Evolutionary conservation across 2,797 vertebrate species (phyloP).

Genomic region (Spinibarbus caldwelli): DNA sequence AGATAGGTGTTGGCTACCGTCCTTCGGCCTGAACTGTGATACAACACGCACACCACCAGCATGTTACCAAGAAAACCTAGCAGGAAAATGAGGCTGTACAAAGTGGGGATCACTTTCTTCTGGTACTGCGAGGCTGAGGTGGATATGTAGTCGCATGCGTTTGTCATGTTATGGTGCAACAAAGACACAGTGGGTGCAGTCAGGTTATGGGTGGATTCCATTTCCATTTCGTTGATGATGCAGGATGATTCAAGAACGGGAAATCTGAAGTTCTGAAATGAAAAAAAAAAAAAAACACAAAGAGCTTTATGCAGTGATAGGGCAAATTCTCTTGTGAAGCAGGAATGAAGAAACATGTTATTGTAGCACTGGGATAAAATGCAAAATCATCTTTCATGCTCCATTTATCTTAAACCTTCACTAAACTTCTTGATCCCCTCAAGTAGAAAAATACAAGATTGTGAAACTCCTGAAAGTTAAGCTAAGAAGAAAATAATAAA

Average conservation of each 20-base stretch:
- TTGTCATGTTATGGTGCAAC: background rate
- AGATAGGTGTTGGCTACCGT: constrained; percentile 68
- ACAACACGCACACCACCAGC: constrained; percentile 68
- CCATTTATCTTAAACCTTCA: constrained; percentile 18
- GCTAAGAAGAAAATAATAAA: background rate
- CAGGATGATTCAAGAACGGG: background rate
- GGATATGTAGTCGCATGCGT: constrained; percentile 52
- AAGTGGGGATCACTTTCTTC: constrained; percentile 60
- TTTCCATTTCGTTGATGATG: constrained; percentile 44
- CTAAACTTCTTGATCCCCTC: background rate
- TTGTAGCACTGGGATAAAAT: constrained; percentile 13
- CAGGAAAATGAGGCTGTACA: constrained; percentile 69
- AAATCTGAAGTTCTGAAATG: constrained; percentile 16
- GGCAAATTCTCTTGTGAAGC: background rate
- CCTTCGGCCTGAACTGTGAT: constrained; percentile 59
- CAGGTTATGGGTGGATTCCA: constrained; percentile 37
- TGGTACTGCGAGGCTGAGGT: constrained; percentile 49
- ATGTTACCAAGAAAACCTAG: constrained; percentile 74
- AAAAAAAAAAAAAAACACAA: background rate
- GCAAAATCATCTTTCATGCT: constrained; percentile 8
- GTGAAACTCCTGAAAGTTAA: constrained; percentile 46
- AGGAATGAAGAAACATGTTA: constrained; percentile 21
- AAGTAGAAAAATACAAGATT: constrained; percentile 8
- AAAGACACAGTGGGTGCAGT: background rate
- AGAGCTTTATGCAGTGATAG: background rate